phyloP scores from a whole-genome alignment of 2,113 vertebrate species.

The Progne subis region DNA sequence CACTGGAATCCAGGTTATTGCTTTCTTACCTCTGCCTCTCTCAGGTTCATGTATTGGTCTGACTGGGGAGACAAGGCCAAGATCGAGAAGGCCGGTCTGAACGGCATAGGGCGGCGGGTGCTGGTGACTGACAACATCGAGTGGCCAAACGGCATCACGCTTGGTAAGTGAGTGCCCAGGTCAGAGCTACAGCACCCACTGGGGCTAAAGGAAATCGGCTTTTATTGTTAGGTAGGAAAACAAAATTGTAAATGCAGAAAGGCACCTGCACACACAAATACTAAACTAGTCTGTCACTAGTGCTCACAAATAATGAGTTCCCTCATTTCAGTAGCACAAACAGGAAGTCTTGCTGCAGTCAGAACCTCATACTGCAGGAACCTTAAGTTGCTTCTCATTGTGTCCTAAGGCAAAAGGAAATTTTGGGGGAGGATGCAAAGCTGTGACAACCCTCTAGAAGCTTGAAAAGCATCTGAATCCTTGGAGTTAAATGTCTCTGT shows the following conservation, averaged over 20 bases:
- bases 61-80: conserved; percentile 95
- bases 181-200: neutral
- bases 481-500: neutral
- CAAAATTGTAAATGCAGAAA: neutral
- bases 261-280: neutral
- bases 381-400: neutral
- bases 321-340: neutral
- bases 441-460: neutral
- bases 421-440: neutral
- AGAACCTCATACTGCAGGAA: neutral
- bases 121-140: conserved; percentile 93
- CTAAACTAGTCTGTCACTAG: neutral
- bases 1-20: neutral
- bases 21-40: neutral
- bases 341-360: neutral
- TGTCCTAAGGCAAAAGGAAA: neutral
- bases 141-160: conserved; percentile 96
- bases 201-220: neutral
- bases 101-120: conserved; percentile 86
- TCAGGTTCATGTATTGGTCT: conserved; percentile 98
- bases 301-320: neutral
- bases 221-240: neutral
- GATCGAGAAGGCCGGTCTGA: conserved; percentile 96
- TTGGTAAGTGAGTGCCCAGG: conserved; percentile 82
- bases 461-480: neutral